Percentiles rank a stretch among this genome's conserved stretches.
These are phyloP conservation scores for Lanistes nyassanus DNA, from an alignment of 1,140 invertebrate genomes.

Conservation along the genomic window DNA sequence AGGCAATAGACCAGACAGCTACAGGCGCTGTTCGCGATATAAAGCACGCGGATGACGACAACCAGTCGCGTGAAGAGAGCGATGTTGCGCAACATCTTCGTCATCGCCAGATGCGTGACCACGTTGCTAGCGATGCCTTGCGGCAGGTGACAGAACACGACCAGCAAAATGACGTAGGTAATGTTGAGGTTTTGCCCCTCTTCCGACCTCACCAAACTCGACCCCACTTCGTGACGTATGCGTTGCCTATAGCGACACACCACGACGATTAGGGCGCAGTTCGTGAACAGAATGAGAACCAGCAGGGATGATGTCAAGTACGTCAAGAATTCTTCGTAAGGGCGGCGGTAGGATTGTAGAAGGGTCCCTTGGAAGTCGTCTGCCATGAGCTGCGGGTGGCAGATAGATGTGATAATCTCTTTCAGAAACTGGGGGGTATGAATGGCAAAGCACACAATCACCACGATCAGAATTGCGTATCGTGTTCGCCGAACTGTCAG, in stretches of 20 bases:
- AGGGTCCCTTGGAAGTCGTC: slow-evolving; percentile 10
- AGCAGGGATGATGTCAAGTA: slow-evolving; percentile 19
- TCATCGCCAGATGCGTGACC: neutral
- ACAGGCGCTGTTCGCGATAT: slow-evolving; percentile 3
- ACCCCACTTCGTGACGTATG: neutral
- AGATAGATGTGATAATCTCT: neutral
- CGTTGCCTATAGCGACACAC: neutral
- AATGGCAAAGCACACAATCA: neutral
- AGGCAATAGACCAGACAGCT: slow-evolving; percentile 15
- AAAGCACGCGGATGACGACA: slow-evolving; percentile 10
- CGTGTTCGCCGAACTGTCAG: slow-evolving; percentile 14
- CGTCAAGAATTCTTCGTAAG: slow-evolving; percentile 7
- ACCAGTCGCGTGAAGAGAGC: neutral
- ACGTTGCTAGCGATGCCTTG: slow-evolving; percentile 6
- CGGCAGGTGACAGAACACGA: slow-evolving; percentile 11
- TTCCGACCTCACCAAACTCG: neutral
- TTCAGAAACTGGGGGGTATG: slow-evolving; percentile 11
- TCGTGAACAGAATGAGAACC: neutral
- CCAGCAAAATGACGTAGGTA: neutral
- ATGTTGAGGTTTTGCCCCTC: slow-evolving; percentile 1
- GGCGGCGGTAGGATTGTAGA: slow-evolving; percentile 8
- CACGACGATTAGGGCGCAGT: neutral
- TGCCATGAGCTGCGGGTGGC: neutral
- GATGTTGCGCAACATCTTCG: neutral
- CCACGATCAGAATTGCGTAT: neutral